Evolutionary conservation across 2,113 vertebrate species (phyloP), one percentile per base, ranked within the genome.

Genomic region (Scomber colias): DNA sequence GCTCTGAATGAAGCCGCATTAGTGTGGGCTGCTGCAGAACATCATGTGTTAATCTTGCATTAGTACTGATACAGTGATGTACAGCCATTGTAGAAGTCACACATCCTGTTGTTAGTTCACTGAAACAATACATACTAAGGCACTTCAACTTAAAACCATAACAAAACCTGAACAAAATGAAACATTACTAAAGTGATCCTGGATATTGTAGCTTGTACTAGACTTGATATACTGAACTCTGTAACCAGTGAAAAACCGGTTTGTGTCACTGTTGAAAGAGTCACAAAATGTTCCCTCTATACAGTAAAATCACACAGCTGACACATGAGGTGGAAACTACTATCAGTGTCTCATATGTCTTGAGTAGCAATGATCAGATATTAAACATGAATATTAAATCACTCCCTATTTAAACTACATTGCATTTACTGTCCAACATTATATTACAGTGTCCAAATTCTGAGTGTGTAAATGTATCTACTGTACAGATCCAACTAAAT

Each of bases 31-130:
- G 16, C 46, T 55, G 49, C 54, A 71, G 70, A 75, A 54, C 4
- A 4, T 12, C 24, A 0, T 19, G 53, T 74, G 15, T 72, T 72
- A 59, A 62, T 54, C 35, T 48, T 72, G 59, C 60, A 30, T 50
- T 50, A 53, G 51, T 63, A 56, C 15, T 31, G 44, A 35, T 71
- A 14, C 56, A 31, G 49, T 40, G 48, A 67, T 48, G 21, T 19
- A 46, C 78, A 83, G 87, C 83, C 81, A 27, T 44, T 76, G 85
- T 51, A 85, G 85, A 85, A 84, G 87, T 66, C 85, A 51, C 50
- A 44, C 14, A 57, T 35, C 48, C 50, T 44, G 24, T 55, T 30
- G 24, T 55, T 30, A 21, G 24, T n/a, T 16, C 49, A 35, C 53
- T 40, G 51, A 77, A 15, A 62, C 44, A 48, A 48, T 19, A 21